Base-by-base conservation (phyloP, 2,888 invertebrate genomes). In the Caenorhabditis macrosperma region DNA sequence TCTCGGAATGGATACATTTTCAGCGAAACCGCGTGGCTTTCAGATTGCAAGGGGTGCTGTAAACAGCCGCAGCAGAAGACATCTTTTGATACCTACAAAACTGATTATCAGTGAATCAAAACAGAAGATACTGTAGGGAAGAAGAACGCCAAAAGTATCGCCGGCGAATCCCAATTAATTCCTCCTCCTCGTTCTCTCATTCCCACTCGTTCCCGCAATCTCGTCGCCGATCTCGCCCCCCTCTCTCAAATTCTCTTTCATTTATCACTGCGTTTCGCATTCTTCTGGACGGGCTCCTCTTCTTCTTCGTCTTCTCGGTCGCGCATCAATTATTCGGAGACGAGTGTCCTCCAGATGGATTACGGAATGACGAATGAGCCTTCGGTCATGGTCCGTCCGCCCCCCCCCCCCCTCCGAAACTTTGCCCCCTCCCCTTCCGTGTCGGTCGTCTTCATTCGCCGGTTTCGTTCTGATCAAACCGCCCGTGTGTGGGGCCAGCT, bases 321-420 rank as follows among this genome's bases (percentile, higher is more conserved):
- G 26, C 26, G 48, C 72, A 72, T 72, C 72, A 72, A 72, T 72
- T 72, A 72, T 72, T 72, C 61, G 33, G 6, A 9, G 44, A 28
- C 17, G 26, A 1, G 24, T 68, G 59, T 68, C 59, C 72, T 74
- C 59, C 74, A 74, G 74, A 74, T 74, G 74, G 74, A 64, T 74
- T 74, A 74, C 64, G 50, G 57, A 74, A 74, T 74, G 74, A 74
- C 64, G 64, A 66, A 74, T 64, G 74, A 72, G 72, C 55, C 22
- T 38, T 26, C 5, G 20, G 22, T 20, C 38, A n/a, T n/a, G 35
- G 10, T n/a, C 17, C 17, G 54, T 33, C 24, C 30, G 44, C 28
- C 38, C 24, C 17, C 35, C 48, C 48, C 46, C 30, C 46, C 46
- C 44, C 15, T 54, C 30, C 41, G 10, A 35, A 28, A 41, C 44